Evolutionary conservation across 2,113 vertebrate species (phyloP).

Genomic region (Mobula birostris): DNA sequence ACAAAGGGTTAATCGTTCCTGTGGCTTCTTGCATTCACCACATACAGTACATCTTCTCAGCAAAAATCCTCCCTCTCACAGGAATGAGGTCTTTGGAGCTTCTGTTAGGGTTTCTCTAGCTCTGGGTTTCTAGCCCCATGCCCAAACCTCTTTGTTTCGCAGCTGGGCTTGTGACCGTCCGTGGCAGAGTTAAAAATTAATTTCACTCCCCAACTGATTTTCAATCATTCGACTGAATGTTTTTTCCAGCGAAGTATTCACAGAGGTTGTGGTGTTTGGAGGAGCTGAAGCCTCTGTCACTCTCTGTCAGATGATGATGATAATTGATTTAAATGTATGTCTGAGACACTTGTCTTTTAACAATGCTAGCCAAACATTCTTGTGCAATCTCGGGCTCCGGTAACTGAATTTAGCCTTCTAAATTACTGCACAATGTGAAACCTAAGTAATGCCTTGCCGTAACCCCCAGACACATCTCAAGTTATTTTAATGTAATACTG

Average conservation of each 20-base stretch:
- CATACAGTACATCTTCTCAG: too few relatives aligned
- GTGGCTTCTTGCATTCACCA: too few relatives aligned
- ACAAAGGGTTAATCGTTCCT: too few relatives aligned
- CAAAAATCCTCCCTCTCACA: too few relatives aligned
- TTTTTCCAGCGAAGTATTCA: conserved; percentile 8
- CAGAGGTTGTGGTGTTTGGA: conserved; percentile 39
- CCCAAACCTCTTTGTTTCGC: too few relatives aligned
- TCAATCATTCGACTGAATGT: conserved; percentile 15
- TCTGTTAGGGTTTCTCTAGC: too few relatives aligned
- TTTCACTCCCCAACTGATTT: background rate
- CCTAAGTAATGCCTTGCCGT: too few relatives aligned
- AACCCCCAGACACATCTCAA: background rate
- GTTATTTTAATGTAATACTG: too few relatives aligned
- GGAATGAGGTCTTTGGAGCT: too few relatives aligned
- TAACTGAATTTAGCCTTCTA: background rate
- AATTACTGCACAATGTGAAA: background rate
- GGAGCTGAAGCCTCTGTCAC: conserved; percentile 40
- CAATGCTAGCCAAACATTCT: conserved; percentile 42
- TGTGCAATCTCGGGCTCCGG: background rate
- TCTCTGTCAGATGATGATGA: conserved; percentile 32
- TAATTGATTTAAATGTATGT: conserved; percentile 39
- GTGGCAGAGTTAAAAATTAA: background rate
- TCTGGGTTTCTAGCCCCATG: too few relatives aligned
- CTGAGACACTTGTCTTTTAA: conserved; percentile 45
- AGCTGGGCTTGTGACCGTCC: too few relatives aligned